Evolutionary conservation across 2,113 vertebrate species (phyloP).

Genomic region (Salminus brasiliensis): DNA sequence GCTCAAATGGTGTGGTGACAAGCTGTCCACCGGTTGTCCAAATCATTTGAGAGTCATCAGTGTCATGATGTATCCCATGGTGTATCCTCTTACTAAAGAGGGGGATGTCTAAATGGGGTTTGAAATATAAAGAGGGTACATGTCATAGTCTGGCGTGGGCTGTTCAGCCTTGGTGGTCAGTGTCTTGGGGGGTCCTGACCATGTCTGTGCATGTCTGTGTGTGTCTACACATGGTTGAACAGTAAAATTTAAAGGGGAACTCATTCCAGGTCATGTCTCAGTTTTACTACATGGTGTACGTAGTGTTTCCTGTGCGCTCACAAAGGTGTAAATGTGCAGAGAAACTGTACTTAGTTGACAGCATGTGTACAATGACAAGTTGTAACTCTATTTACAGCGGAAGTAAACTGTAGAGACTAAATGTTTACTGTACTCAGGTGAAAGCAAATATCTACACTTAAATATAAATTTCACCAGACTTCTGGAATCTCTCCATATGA

Average conservation of each 20-base stretch:
- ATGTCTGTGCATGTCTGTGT: constrained; percentile 47
- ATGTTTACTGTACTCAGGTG: too few species aligned
- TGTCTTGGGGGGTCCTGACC: constrained; percentile 45
- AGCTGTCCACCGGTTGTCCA: constrained; percentile 54
- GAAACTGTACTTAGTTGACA: too few species aligned
- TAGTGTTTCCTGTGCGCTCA: too few species aligned
- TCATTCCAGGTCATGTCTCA: too few species aligned
- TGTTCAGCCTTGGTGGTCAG: constrained; percentile 45
- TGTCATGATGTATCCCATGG: constrained; percentile 55
- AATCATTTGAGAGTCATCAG: constrained; percentile 59
- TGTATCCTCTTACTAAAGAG: constrained; percentile 52
- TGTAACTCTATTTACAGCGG: too few species aligned
- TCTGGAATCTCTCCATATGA: too few species aligned
- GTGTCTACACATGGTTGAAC: neutral
- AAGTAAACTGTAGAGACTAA: too few species aligned
- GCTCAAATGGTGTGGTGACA: constrained; percentile 53
- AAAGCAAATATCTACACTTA: too few species aligned
- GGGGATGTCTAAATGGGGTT: constrained; percentile 57
- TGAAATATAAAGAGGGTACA: constrained; percentile 63
- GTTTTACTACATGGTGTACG: too few species aligned
- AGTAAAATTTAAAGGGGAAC: neutral
- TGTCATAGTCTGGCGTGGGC: constrained; percentile 12
- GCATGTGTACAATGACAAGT: too few species aligned
- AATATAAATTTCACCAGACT: too few species aligned
- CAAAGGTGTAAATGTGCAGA: too few species aligned